A percentile compares a stretch with the other conserved stretches of the same genome.
Conservation (phyloP, 2,797 vertebrate genomes). For the Anabas testudineus region DNA sequence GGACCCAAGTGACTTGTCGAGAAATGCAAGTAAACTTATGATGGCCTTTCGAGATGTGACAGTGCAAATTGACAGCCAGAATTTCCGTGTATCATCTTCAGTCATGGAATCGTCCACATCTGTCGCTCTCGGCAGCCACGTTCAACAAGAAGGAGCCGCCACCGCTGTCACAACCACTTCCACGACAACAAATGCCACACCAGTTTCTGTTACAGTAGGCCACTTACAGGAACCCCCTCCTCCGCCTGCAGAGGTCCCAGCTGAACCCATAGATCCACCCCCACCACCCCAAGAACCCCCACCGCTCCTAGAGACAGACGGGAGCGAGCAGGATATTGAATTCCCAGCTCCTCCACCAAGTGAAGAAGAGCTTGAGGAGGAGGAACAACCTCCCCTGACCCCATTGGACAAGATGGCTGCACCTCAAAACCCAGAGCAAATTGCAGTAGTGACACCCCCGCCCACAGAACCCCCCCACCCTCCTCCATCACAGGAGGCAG, state of each 20-base stretch:
- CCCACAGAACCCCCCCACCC: constrained; percentile 32
- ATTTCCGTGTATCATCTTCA: constrained; percentile 94
- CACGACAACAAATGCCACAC: constrained; percentile 49
- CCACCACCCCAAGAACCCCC: constrained; percentile 79
- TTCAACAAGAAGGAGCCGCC: constrained; percentile 74
- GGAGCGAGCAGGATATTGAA: constrained; percentile 73
- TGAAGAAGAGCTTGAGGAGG: constrained; percentile 79
- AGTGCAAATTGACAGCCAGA: constrained; percentile 96
- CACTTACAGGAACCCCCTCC: constrained; percentile 60
- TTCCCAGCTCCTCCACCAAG: constrained; percentile 83
- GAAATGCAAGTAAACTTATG: constrained; percentile 94
- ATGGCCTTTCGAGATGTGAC: constrained; percentile 99
- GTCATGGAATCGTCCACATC: constrained; percentile 89
- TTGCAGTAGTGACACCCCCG: constrained; percentile 33
- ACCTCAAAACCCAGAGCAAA: constrained; percentile 59
- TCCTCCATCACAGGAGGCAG: constrained; percentile 56
- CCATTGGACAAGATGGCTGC: constrained; percentile 78
- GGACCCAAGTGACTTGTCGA: constrained; percentile 85
- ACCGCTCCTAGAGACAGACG: constrained; percentile 69
- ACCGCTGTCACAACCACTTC: constrained; percentile 44
- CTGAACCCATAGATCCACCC: constrained; percentile 64
- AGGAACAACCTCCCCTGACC: constrained; percentile 70
- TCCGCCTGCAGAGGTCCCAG: constrained; percentile 51
- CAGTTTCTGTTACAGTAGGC: constrained; percentile 23
- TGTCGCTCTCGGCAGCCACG: constrained; percentile 91